Evolutionary conservation across 2,888 invertebrate species (phyloP).

Genomic region (Eupeodes luniger): DNA sequence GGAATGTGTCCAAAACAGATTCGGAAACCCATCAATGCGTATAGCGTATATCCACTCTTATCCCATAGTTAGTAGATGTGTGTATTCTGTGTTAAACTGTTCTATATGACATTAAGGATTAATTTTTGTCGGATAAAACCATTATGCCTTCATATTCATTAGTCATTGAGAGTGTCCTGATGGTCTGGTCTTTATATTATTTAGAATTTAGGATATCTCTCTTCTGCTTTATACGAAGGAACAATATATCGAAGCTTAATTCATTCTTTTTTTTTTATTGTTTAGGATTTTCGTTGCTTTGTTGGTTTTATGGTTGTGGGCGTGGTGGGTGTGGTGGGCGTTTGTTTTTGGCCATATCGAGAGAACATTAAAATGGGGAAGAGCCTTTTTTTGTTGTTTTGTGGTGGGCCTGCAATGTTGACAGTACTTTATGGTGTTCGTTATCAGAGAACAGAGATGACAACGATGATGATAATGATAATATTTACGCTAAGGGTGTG

Average conservation of each 20-base stretch:
- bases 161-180: slow-evolving; percentile 48
- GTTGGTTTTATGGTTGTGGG: not conserved
- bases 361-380: not conserved
- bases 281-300: slow-evolving; percentile 51
- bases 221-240: not conserved
- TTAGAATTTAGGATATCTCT: slow-evolving; percentile 52
- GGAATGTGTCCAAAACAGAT: slow-evolving; percentile 49
- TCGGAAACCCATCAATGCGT: slow-evolving; percentile 40
- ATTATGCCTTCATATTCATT: slow-evolving; percentile 72
- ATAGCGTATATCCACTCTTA: not conserved
- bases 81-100: slow-evolving; percentile 21
- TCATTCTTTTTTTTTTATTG: slow-evolving; percentile 63
- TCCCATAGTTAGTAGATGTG: not conserved
- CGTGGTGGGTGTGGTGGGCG: not conserved
- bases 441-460: slow-evolving; percentile 45
- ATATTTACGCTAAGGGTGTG: slow-evolving; percentile 69
- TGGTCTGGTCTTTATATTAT: slow-evolving; percentile 7
- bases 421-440: slow-evolving; percentile 69
- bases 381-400: slow-evolving; percentile 24
- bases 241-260: slow-evolving; percentile 60
- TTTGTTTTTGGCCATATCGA: not conserved
- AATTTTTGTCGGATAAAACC: slow-evolving; percentile 64
- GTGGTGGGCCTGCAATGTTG: slow-evolving; percentile 37
- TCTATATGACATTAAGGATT: slow-evolving; percentile 67
- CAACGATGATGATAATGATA: slow-evolving; percentile 54